Conservation (phyloP, 2,113 vertebrate species). For the Hystrix brachyura region DNA sequence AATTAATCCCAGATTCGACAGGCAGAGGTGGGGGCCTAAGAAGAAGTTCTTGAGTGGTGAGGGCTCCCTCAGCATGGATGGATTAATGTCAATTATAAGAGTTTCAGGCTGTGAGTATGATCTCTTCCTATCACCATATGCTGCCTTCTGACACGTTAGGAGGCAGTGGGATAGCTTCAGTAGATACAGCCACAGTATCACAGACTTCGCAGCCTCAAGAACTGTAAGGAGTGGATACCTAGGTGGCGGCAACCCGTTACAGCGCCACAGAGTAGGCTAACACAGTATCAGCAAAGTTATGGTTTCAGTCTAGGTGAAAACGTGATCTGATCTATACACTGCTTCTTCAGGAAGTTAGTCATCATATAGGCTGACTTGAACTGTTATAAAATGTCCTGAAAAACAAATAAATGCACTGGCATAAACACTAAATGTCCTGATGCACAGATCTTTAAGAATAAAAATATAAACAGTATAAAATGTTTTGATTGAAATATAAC, state of each 20-base stretch:
- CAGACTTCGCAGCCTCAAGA: not conserved
- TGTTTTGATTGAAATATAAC: constrained; percentile 23
- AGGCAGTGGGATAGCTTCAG: not conserved
- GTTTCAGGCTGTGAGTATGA: not conserved
- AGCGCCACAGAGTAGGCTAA: not conserved
- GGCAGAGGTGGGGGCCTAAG: not conserved
- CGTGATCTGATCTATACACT: not conserved
- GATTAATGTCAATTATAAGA: not conserved
- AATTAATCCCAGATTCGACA: not conserved
- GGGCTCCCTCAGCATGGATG: not conserved
- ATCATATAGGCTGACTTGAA: not conserved
- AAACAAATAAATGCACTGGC: not conserved
- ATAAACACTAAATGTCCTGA: not conserved
- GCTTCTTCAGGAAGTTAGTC: not conserved
- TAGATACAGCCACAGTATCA: not conserved
- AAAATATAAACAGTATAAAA: not conserved
- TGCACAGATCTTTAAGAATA: not conserved
- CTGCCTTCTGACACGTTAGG: not conserved
- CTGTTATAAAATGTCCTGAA: not conserved
- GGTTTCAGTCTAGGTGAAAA: not conserved
- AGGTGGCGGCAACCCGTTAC: not conserved
- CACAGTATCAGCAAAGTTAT: not conserved
- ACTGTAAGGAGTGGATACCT: not conserved
- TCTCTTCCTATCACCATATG: not conserved
- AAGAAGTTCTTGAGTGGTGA: not conserved